phyloP scores from a whole-genome alignment of 2,888 invertebrate genomes.

The Calameuta filiformis region DNA sequence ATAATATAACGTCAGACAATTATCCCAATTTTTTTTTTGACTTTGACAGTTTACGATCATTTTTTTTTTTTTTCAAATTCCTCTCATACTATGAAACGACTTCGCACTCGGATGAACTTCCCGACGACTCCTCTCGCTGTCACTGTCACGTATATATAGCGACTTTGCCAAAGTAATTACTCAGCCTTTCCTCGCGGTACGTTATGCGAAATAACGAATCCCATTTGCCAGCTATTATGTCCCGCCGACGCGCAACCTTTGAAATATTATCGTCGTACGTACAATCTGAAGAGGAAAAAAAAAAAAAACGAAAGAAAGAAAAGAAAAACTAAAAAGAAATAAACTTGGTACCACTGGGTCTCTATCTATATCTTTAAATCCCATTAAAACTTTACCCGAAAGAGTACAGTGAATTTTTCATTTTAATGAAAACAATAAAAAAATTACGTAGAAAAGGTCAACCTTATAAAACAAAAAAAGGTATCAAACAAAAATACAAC shows the following conservation, averaged over 20 bases:
- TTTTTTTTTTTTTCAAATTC: too few relatives aligned
- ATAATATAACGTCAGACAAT: background rate
- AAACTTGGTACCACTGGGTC: background rate
- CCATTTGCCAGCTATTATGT: background rate
- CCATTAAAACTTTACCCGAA: background rate
- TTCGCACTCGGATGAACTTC: background rate
- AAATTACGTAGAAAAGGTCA: background rate
- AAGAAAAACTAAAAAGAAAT: background rate
- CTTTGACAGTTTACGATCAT: too few relatives aligned
- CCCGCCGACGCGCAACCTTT: background rate
- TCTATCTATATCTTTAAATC: background rate
- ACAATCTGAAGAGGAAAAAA: background rate
- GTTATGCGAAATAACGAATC: background rate
- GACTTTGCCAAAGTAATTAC: background rate
- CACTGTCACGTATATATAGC: background rate
- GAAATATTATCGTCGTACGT: background rate
- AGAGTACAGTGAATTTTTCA: background rate
- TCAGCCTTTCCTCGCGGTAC: background rate
- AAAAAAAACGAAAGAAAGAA: too few relatives aligned
- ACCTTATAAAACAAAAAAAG: background rate
- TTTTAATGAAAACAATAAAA: background rate
- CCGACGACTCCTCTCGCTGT: background rate
- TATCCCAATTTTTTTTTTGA: background rate
- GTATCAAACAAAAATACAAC: background rate
- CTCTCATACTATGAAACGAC: background rate